Conservation (phyloP, 2,888 invertebrate species). For the Rhodophaea formosa region DNA sequence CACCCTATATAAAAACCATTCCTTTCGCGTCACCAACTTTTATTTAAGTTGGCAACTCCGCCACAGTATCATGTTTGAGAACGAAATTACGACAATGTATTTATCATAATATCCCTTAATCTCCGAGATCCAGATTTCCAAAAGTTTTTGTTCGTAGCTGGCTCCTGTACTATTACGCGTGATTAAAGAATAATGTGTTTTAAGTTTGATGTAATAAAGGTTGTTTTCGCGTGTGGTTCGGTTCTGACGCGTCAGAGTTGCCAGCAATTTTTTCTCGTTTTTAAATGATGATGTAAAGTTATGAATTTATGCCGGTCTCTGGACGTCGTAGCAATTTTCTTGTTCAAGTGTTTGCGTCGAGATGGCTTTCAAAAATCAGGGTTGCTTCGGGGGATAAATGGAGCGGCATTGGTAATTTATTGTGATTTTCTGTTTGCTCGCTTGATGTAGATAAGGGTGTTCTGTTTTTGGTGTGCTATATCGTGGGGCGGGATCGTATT, state of each 20-base stretch:
- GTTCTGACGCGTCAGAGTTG: constrained; percentile 29
- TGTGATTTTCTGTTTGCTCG: background rate
- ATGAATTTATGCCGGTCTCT: constrained; percentile 60
- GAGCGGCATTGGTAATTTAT: constrained; percentile 21
- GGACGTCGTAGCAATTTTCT: constrained; percentile 59
- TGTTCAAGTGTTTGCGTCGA: constrained; percentile 48
- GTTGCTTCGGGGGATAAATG: constrained; percentile 22
- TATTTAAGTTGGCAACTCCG: constrained; percentile 17
- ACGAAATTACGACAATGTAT: constrained; percentile 18
- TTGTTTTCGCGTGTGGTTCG: constrained; percentile 26
- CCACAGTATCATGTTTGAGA: constrained; percentile 3
- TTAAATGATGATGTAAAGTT: constrained; percentile 68
- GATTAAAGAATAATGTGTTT: constrained; percentile 29
- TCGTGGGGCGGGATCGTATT: background rate
- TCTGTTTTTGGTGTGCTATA: background rate
- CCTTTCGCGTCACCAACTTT: constrained; percentile 17
- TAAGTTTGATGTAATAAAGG: constrained; percentile 22
- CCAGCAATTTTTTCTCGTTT: constrained; percentile 45
- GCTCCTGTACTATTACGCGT: constrained; percentile 30
- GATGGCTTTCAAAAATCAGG: constrained; percentile 41
- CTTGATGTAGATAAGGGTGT: background rate
- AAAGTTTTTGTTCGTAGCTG: constrained; percentile 13
- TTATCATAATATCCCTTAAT: constrained; percentile 19
- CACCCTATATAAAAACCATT: constrained; percentile 17
- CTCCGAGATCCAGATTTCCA: constrained; percentile 12